phyloP scores from a whole-genome alignment of 2,888 invertebrate genomes.

The Euspilapteryx auroguttella region DNA sequence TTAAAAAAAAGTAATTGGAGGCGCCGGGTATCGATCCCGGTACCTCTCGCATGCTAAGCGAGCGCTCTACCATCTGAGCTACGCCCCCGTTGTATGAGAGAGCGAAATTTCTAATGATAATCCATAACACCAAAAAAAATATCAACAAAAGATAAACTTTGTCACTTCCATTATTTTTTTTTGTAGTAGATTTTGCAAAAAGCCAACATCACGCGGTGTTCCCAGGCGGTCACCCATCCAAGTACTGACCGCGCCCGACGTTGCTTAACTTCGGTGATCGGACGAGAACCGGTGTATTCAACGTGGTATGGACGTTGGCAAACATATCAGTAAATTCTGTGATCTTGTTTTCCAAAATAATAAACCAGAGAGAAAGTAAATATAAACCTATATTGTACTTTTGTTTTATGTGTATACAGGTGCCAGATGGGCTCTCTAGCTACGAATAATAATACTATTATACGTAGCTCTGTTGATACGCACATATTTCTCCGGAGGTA shows the following conservation, averaged over 20 bases:
- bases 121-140: too few relatives aligned
- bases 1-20: too few relatives aligned
- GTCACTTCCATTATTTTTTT: too few relatives aligned
- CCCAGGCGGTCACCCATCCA: conserved; percentile 15
- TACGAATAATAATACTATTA: too few relatives aligned
- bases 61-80: conserved; percentile 63
- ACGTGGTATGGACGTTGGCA: conserved; percentile 15
- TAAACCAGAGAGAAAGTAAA: too few relatives aligned
- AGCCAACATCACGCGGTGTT: conserved; percentile 13
- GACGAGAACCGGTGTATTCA: conserved; percentile 15
- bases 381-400: too few relatives aligned
- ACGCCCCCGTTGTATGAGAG: conserved; percentile 29
- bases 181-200: conserved; percentile 10
- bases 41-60: conserved; percentile 61
- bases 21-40: conserved; percentile 61
- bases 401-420: too few relatives aligned
- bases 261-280: conserved; percentile 16
- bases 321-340: too few relatives aligned
- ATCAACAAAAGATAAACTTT: too few relatives aligned
- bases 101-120: background rate
- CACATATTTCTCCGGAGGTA: conserved; percentile 71
- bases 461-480: too few relatives aligned
- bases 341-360: too few relatives aligned
- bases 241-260: conserved; percentile 15
- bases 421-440: too few relatives aligned